A percentile compares a stretch with the other conserved stretches of the same genome.
Conservation (phyloP, 1,140 invertebrate genomes). For the Spodoptera frugiperda region DNA sequence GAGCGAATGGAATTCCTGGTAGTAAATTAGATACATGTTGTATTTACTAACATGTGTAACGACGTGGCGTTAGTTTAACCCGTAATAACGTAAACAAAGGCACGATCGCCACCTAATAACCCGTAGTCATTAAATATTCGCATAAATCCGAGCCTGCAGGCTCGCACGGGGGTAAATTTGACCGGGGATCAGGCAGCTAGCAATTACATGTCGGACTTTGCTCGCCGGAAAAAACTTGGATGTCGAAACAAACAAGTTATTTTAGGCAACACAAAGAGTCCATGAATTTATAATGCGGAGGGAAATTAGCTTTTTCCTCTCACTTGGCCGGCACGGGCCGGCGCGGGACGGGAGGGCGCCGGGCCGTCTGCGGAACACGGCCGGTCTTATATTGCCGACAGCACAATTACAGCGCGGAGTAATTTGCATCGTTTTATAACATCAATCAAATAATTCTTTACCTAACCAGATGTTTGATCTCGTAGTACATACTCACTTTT, state of each 20-base stretch:
- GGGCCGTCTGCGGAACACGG: not conserved
- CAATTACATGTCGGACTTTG: slow-evolving; percentile 53
- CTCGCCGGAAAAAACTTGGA: slow-evolving; percentile 46
- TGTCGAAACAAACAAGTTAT: slow-evolving; percentile 74
- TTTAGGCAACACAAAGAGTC: slow-evolving; percentile 76
- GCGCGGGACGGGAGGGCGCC: not conserved
- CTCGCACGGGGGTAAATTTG: slow-evolving; percentile 15
- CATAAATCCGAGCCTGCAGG: slow-evolving; percentile 8
- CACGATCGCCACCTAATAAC: slow-evolving; percentile 20
- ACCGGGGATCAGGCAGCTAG: slow-evolving; percentile 49
- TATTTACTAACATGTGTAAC: no score
- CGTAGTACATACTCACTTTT: no score
- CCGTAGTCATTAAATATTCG: slow-evolving; percentile 21
- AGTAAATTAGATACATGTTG: no score
- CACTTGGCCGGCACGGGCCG: slow-evolving; percentile 54
- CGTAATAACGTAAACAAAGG: not conserved
- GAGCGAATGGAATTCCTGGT: not conserved
- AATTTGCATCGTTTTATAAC: no score
- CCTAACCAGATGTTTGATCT: no score
- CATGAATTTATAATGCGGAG: slow-evolving; percentile 79
- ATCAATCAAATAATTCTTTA: no score
- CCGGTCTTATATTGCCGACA: no score
- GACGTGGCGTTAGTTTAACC: not conserved
- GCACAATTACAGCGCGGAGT: no score
- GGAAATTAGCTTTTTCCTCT: slow-evolving; percentile 79